phyloP scores from a whole-genome alignment of 1,140 invertebrate genomes.

The Aphis craccivora region DNA sequence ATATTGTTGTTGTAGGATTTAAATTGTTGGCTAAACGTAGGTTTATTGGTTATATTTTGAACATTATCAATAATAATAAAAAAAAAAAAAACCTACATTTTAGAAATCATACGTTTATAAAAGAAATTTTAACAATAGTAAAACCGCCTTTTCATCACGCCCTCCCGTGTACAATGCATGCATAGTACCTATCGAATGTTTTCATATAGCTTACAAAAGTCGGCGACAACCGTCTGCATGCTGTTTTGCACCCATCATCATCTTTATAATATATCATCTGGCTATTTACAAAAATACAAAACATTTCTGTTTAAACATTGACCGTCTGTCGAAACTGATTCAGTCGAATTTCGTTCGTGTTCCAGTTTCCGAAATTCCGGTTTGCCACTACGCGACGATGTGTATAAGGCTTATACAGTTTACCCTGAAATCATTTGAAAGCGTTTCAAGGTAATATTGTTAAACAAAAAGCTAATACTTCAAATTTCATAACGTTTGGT shows the following conservation, averaged over 20 bases:
- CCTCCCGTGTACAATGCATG: no score
- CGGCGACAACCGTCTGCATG: neutral
- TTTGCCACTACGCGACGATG: neutral
- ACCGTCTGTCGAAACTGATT: neutral
- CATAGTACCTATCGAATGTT: neutral
- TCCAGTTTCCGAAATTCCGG: neutral
- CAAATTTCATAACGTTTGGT: neutral
- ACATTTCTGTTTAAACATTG: neutral
- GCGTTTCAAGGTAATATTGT: constrained; percentile 10
- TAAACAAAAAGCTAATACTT: neutral
- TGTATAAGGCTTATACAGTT: neutral
- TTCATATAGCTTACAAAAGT: neutral
- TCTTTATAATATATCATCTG: neutral
- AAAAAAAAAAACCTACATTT: no score
- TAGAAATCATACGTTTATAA: no score
- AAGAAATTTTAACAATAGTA: neutral
- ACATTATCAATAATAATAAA: no score
- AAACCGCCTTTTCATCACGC: neutral
- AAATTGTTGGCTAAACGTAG: no score
- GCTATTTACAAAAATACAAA: neutral
- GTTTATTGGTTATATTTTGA: no score
- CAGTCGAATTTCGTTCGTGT: neutral
- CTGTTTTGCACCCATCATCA: neutral
- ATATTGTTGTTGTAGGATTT: no score
- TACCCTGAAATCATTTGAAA: neutral